Evolutionary conservation across 37 sponge, comb jelly and placozoan genomes (phyloP).

Genomic region (Bolinopsis microptera): DNA sequence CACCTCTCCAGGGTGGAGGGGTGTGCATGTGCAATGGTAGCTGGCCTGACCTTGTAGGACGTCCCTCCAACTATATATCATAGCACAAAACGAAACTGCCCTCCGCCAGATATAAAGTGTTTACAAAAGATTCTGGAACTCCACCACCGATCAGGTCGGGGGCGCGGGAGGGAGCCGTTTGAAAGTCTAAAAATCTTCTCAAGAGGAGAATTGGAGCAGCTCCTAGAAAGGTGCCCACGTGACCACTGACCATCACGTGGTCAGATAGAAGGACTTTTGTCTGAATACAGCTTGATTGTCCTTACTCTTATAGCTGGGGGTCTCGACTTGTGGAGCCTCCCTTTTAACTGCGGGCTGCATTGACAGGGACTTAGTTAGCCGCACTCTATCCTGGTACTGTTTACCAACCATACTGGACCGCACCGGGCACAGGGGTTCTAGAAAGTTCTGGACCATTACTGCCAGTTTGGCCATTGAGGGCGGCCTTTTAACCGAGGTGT

Average conservation of each 20-base stretch:
- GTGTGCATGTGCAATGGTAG: neutral
- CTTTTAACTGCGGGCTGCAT: neutral
- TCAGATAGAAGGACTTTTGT: constrained; percentile 27
- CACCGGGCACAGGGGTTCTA: neutral
- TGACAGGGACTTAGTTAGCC: neutral
- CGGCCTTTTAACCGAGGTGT: neutral
- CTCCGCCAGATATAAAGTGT: neutral
- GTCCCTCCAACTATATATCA: neutral
- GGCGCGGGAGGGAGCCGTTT: neutral
- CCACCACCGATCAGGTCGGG: neutral
- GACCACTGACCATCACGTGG: constrained; percentile 27
- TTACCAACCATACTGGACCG: neutral
- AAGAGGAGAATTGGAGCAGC: neutral
- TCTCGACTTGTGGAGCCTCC: neutral
- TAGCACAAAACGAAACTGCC: too few species aligned
- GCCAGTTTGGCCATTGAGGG: neutral
- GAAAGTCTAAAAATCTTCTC: too few species aligned
- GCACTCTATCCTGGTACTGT: neutral
- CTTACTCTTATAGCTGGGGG: neutral
- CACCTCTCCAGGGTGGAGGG: neutral
- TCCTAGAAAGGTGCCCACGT: too few species aligned
- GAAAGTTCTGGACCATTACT: constrained; percentile 3
- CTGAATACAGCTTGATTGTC: neutral
- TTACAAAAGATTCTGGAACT: neutral
- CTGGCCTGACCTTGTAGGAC: neutral